Base-by-base conservation (phyloP, 1,140 invertebrate genomes). In the Ostrea edulis region DNA sequence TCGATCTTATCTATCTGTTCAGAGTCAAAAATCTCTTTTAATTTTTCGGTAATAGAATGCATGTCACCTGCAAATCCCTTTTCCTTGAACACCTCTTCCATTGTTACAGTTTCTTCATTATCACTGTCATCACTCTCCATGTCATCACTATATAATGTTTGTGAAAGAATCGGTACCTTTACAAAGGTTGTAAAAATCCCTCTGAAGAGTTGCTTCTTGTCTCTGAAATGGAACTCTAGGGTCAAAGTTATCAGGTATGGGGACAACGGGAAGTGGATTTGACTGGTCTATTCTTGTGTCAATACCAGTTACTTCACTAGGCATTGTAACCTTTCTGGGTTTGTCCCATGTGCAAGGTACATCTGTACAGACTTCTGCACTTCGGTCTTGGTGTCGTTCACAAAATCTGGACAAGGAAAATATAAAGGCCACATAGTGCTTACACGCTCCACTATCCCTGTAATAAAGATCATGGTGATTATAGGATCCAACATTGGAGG, bases 381-480 rank as follows among this genome's bases (percentile, higher is more conserved):
- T 52, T 51, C 85, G n/a, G 14, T 86, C 85, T 25, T 44, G 29
- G 52, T 85, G 82, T 54, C 87, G 55, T 14, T 85, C 65, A 85
- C n/a, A 77, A 20, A 88, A 88, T 44, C 55, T 85, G 12, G 55
- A 51, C 17, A 88, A 22, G 22, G 86, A 65, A 77, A 87, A 87
- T 8, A 87, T 14, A 9, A 87, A 71, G 14, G 86, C 86, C 7
- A 77, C 55, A 71, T 58, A 84, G 54, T 87, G 86, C 51, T 85
- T 88, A 53, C 83, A 85, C 4, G 82, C 53, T n/a, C 87, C 87
- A 85, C 81, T 77, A 58, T 85, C 87, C 35, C 87, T 85, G 53
- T n/a, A 81, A 87, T 54, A 54, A 29, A 68, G 35, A 85, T 22
- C n/a, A n/a, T n/a, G n/a, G n/a, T n/a, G n/a, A n/a, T n/a, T n/a